Evolutionary conservation across 2,797 vertebrate species (phyloP).

Genomic region (Acipenser transmontanus): DNA sequence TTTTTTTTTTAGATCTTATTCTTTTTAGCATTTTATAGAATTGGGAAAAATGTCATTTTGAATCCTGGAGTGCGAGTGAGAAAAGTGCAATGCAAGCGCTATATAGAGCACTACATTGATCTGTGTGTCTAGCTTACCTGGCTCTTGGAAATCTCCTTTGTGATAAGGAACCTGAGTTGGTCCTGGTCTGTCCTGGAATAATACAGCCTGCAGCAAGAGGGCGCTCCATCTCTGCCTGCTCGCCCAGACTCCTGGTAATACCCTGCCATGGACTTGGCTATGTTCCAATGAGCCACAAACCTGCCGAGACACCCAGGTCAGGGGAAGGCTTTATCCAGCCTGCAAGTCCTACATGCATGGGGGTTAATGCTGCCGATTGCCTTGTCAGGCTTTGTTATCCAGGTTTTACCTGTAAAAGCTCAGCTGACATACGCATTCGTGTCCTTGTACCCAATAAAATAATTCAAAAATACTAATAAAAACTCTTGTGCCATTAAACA

Average conservation of each 20-base stretch:
- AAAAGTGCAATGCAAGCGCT: too few relatives aligned
- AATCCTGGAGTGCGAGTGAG: too few relatives aligned
- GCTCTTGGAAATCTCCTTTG: slow-evolving; percentile 71
- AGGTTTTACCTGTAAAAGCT: not conserved
- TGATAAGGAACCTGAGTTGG: slow-evolving; percentile 84
- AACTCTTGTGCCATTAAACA: too few relatives aligned
- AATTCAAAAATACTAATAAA: too few relatives aligned
- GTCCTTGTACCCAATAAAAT: too few relatives aligned
- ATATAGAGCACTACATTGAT: too few relatives aligned
- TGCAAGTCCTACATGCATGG: too few relatives aligned
- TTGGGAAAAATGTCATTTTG: too few relatives aligned
- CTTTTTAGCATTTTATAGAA: too few relatives aligned
- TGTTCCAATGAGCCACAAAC: slow-evolving; percentile 96
- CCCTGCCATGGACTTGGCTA: slow-evolving; percentile 91
- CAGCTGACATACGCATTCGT: too few relatives aligned
- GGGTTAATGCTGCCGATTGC: too few relatives aligned
- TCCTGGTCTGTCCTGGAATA: slow-evolving; percentile 81
- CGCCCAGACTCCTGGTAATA: slow-evolving; percentile 97
- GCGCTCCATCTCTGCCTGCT: slow-evolving; percentile 87
- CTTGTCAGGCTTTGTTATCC: not conserved
- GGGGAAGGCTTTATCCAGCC: not conserved
- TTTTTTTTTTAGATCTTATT: too few relatives aligned
- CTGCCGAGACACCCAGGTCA: slow-evolving; percentile 39
- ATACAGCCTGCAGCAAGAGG: slow-evolving; percentile 82
- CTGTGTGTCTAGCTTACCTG: slow-evolving; percentile 55